These are phyloP conservation scores for Xiphophorus birchmanni DNA, from an alignment of 2,797 vertebrate species.

Conservation along the genomic window DNA sequence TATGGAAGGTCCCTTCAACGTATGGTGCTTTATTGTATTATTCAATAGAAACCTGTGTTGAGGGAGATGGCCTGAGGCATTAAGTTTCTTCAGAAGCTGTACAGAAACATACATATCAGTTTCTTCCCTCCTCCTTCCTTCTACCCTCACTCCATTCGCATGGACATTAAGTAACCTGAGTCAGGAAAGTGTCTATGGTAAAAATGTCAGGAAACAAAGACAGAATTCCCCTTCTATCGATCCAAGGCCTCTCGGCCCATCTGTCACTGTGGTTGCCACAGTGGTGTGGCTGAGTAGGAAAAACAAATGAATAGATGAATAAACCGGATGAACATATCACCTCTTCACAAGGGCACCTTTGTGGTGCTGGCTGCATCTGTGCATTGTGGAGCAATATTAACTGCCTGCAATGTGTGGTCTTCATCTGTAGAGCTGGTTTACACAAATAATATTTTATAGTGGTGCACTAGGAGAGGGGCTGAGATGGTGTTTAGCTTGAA, in stretches of 20 bases:
- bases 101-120: constrained; percentile 69
- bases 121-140: constrained; percentile 50
- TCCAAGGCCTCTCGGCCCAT: constrained; percentile 64
- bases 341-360: constrained; percentile 75
- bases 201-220: constrained; percentile 82
- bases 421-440: constrained; percentile 50
- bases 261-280: constrained; percentile 69
- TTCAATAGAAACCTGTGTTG: constrained; percentile 80
- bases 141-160: constrained; percentile 48
- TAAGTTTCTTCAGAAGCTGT: constrained; percentile 79
- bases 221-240: constrained; percentile 73
- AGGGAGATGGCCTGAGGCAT: constrained; percentile 76
- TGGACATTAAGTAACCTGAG: constrained; percentile 82
- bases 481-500: constrained; percentile 56
- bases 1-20: constrained; percentile 65
- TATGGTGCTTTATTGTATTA: constrained; percentile 79
- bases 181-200: constrained; percentile 78
- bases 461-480: constrained; percentile 59
- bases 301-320: constrained; percentile 69
- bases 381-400: constrained; percentile 54
- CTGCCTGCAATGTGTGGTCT: constrained; percentile 50
- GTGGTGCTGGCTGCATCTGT: constrained; percentile 55
- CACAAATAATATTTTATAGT: constrained; percentile 80
- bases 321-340: constrained; percentile 48
- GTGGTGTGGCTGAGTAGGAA: constrained; percentile 61